Evolutionary conservation across 2,797 vertebrate species (phyloP).

Genomic region (Rhynchotus rufescens): DNA sequence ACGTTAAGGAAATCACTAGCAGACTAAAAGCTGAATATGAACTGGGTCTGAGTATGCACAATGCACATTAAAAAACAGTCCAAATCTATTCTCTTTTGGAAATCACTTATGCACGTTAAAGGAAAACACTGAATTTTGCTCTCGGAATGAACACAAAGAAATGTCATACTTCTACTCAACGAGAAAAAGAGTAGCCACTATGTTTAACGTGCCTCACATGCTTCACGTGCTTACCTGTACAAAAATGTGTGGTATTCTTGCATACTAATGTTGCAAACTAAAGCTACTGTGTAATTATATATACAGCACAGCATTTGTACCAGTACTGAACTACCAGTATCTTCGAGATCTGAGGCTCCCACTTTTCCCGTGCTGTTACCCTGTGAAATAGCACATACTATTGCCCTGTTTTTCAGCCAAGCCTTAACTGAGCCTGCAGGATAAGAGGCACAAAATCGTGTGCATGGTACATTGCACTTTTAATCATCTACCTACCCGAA

Average conservation of each 20-base stretch:
- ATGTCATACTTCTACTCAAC: neutral
- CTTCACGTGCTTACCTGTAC: neutral
- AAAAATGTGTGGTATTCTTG: neutral
- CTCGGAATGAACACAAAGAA: constrained; percentile 7
- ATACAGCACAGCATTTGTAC: neutral
- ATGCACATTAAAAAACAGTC: neutral
- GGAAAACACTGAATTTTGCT: neutral
- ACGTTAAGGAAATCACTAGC: constrained; percentile 51
- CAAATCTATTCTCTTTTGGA: neutral
- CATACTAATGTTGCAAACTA: neutral
- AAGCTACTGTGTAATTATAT: neutral
- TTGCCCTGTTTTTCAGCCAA: constrained; percentile 41
- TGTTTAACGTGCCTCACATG: neutral
- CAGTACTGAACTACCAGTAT: neutral
- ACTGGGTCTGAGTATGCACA: neutral
- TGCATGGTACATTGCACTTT: constrained; percentile 70
- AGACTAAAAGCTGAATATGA: constrained; percentile 41
- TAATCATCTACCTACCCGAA: constrained; percentile 68
- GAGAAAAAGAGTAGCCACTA: neutral
- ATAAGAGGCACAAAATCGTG: constrained; percentile 50
- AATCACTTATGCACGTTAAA: neutral
- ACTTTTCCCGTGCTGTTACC: neutral
- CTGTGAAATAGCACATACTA: constrained; percentile 32
- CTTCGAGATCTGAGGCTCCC: constrained; percentile 15
- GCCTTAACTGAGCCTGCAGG: constrained; percentile 18